Conservation (phyloP, 2,888 invertebrate species). For the Agonopterix arenella region DNA sequence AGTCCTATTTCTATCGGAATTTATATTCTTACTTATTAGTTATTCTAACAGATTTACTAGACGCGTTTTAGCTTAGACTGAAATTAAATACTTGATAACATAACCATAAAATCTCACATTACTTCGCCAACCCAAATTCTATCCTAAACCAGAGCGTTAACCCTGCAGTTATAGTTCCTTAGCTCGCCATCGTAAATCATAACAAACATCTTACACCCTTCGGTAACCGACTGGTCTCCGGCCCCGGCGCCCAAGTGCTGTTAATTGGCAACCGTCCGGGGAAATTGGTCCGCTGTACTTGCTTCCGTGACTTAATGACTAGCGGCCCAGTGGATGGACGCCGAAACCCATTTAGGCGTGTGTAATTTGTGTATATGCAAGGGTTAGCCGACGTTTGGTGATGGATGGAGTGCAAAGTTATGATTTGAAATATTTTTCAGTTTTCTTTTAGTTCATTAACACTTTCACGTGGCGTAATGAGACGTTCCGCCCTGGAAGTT, state of each 20-base stretch:
- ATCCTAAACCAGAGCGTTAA: neutral
- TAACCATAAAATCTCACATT: no score
- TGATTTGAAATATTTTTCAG: no score
- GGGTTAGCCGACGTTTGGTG: constrained; percentile 53
- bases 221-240: constrained; percentile 43
- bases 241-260: constrained; percentile 54
- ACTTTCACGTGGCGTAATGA: no score
- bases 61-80: no score
- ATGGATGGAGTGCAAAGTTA: constrained; percentile 12
- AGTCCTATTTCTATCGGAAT: no score
- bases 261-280: constrained; percentile 69
- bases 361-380: constrained; percentile 67
- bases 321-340: constrained; percentile 68
- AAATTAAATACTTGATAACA: no score
- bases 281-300: constrained; percentile 72
- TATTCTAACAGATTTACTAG: no score
- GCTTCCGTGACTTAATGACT: constrained; percentile 74
- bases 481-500: no score
- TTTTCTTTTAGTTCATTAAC: no score
- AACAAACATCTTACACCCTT: constrained; percentile 72
- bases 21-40: no score
- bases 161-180: constrained; percentile 15
- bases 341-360: constrained; percentile 68
- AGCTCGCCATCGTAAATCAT: constrained; percentile 59
- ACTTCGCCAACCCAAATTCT: no score